Conservation (phyloP, 2,888 invertebrate species). For the Argyra leucocephala region DNA sequence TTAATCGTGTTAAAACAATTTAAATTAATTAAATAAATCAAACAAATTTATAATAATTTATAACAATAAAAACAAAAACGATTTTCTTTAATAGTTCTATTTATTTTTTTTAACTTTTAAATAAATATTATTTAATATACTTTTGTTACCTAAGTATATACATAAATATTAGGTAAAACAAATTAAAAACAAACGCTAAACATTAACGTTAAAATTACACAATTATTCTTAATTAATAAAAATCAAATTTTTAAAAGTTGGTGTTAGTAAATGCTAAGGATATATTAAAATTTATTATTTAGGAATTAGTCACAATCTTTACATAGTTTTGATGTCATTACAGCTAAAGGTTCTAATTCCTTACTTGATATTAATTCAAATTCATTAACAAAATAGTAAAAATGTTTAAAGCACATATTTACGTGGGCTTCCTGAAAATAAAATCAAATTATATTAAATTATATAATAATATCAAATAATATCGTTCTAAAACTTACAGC, state of each 20-base stretch:
- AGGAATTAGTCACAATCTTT: slow-evolving; percentile 43
- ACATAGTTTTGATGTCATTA: slow-evolving; percentile 66
- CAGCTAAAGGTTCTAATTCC: slow-evolving; percentile 74
- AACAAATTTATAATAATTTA: too few species aligned
- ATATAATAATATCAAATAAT: slow-evolving; percentile 17
- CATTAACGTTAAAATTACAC: not conserved
- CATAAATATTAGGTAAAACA: not conserved
- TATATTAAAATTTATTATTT: not conserved
- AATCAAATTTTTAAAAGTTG: not conserved
- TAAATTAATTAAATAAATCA: too few species aligned
- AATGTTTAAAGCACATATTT: slow-evolving; percentile 90
- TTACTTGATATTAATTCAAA: slow-evolving; percentile 72
- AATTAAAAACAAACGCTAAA: not conserved
- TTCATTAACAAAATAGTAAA: slow-evolving; percentile 83
- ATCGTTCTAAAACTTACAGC: slow-evolving; percentile 57
- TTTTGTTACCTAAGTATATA: not conserved
- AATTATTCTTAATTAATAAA: not conserved
- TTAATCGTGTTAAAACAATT: too few species aligned
- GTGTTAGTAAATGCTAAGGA: slow-evolving; percentile 3
- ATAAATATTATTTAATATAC: slow-evolving; percentile 1
- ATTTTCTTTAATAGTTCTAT: not conserved
- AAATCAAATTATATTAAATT: slow-evolving; percentile 15
- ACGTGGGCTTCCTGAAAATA: slow-evolving; percentile 68
- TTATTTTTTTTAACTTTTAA: not conserved
- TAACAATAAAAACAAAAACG: too few species aligned